These are phyloP conservation scores for Enoplosus armatus DNA, from an alignment of 2,797 vertebrate species.

Conservation along the genomic window DNA sequence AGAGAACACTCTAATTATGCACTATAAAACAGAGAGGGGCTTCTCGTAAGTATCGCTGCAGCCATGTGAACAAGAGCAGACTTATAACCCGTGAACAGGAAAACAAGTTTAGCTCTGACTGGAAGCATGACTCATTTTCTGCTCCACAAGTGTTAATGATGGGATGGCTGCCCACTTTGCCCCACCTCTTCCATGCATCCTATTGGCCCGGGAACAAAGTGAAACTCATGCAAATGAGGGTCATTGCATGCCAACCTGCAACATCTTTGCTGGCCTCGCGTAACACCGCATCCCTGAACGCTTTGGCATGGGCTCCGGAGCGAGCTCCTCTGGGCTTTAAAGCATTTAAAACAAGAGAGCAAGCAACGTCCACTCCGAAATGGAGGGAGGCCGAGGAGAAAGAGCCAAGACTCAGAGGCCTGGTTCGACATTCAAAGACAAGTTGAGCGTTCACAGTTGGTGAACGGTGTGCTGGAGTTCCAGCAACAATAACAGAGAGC, in stretches of 20 bases:
- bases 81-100: slow-evolving; percentile 63
- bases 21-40: slow-evolving; percentile 78
- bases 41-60: slow-evolving; percentile 75
- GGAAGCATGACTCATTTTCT: slow-evolving; percentile 83
- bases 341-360: slow-evolving; percentile 64
- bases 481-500: slow-evolving; percentile 73
- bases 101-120: slow-evolving; percentile 77
- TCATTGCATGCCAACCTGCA: slow-evolving; percentile 75
- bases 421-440: slow-evolving; percentile 60
- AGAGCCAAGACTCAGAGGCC: slow-evolving; percentile 72
- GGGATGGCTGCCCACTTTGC: slow-evolving; percentile 63
- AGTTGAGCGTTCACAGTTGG: slow-evolving; percentile 64
- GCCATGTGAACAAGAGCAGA: slow-evolving; percentile 70
- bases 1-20: slow-evolving; percentile 71
- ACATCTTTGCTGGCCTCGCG: slow-evolving; percentile 80
- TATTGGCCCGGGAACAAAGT: slow-evolving; percentile 79
- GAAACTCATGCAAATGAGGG: slow-evolving; percentile 61
- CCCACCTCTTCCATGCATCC: slow-evolving; percentile 70
- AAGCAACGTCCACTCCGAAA: slow-evolving; percentile 59
- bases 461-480: slow-evolving; percentile 61
- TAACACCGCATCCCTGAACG: slow-evolving; percentile 69
- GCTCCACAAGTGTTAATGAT: slow-evolving; percentile 79
- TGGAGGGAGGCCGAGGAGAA: slow-evolving; percentile 46
- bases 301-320: slow-evolving; percentile 74
- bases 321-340: slow-evolving; percentile 78